phyloP scores from a whole-genome alignment of 2,888 invertebrate genomes.

The Priocnemis perturbator region DNA sequence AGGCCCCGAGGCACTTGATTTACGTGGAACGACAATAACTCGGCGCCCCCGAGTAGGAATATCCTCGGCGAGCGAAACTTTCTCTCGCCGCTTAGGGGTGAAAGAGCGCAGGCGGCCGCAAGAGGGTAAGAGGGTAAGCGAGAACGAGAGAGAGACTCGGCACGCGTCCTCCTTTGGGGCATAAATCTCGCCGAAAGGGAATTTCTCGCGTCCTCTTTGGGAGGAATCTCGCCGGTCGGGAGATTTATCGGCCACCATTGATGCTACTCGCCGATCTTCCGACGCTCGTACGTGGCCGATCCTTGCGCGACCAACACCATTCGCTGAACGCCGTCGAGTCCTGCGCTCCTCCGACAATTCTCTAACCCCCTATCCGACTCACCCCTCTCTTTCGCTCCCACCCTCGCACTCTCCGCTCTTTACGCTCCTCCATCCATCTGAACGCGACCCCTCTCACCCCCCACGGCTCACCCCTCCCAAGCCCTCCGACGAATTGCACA shows the following conservation, averaged over 20 bases:
- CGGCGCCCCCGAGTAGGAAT: too few species aligned
- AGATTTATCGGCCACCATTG: constrained; percentile 5
- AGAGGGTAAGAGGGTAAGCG: not conserved
- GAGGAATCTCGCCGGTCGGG: not conserved
- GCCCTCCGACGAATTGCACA: constrained; percentile 34
- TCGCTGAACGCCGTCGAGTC: not conserved
- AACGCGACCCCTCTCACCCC: constrained; percentile 9
- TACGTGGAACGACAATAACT: too few species aligned
- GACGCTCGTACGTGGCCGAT: not conserved
- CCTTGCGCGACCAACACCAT: constrained; percentile 11
- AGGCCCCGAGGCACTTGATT: too few species aligned
- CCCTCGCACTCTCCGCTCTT: constrained; percentile 24
- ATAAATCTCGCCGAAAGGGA: too few species aligned
- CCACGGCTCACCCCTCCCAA: not conserved
- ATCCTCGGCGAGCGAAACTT: too few species aligned
- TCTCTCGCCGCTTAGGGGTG: too few species aligned
- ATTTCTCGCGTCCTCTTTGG: not conserved
- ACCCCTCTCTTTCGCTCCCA: not conserved
- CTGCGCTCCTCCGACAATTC: not conserved
- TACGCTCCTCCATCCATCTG: constrained; percentile 21
- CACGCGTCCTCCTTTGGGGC: too few species aligned
- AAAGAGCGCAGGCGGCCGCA: not conserved
- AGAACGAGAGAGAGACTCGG: not conserved
- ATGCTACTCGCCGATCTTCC: constrained; percentile 2
- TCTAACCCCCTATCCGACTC: too few species aligned